phyloP scores from a whole-genome alignment of 2,797 vertebrate genomes.

The Crenuchus spilurus region DNA sequence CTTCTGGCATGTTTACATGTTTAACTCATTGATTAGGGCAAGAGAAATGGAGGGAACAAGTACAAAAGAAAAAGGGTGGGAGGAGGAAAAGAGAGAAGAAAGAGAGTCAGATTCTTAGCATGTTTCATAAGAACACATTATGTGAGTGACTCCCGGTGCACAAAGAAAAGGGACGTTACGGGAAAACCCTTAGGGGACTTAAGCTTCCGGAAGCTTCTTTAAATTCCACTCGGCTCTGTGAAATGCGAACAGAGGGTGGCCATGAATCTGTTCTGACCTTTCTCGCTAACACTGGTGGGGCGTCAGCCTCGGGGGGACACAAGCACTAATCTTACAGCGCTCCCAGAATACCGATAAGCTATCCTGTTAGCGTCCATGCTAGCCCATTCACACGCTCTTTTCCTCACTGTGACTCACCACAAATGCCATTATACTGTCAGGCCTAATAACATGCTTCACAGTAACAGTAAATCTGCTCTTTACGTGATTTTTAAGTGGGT shows the following conservation, averaged over 20 bases:
- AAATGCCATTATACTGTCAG: slow-evolving; percentile 19
- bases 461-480: slow-evolving; percentile 14
- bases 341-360: slow-evolving; percentile 6
- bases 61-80: not conserved
- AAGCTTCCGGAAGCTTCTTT: slow-evolving; percentile 22
- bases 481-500: slow-evolving; percentile 11
- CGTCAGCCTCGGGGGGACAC: slow-evolving; percentile 5
- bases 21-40: not conserved
- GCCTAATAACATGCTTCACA: slow-evolving; percentile 28
- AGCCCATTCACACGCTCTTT: not conserved
- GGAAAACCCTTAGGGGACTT: slow-evolving; percentile 18
- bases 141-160: not conserved
- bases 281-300: not conserved
- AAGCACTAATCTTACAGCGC: slow-evolving; percentile 8
- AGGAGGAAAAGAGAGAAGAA: not conserved
- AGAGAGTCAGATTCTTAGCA: not conserved
- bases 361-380: not conserved
- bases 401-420: slow-evolving; percentile 1
- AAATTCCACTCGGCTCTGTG: slow-evolving; percentile 11
- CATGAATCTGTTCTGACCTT: slow-evolving; percentile 37
- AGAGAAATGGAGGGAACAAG: not conserved
- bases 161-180: not conserved
- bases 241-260: slow-evolving; percentile 1
- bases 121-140: slow-evolving; percentile 12
- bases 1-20: not conserved